phyloP scores from a whole-genome alignment of 2,113 vertebrate species.

The Pipra filicauda region DNA sequence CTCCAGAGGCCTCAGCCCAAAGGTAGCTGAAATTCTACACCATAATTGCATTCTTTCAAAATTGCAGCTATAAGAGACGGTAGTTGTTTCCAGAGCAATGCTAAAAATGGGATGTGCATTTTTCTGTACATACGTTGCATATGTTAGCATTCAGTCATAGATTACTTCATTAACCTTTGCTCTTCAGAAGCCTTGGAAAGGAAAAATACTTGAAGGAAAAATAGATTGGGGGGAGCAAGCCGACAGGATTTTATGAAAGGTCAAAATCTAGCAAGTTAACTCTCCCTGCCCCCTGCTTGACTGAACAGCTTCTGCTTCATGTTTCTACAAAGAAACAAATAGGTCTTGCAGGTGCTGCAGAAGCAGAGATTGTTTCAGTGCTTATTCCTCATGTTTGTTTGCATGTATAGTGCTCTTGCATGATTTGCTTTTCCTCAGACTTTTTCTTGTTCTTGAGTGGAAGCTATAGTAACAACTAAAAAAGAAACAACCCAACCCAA shows the following conservation, averaged over 20 bases:
- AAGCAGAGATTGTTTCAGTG: neutral
- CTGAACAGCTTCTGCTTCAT: neutral
- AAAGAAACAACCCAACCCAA: neutral
- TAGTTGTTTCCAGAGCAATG: slow-evolving; percentile 40
- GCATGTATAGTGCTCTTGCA: neutral
- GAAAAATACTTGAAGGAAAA: slow-evolving; percentile 16
- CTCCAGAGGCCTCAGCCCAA: slow-evolving; percentile 27
- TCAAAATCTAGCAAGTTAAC: neutral
- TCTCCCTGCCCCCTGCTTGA: accelerated
- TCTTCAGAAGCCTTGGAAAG: slow-evolving; percentile 16
- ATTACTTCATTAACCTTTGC: slow-evolving; percentile 52
- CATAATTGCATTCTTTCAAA: slow-evolving; percentile 56
- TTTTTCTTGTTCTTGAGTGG: neutral
- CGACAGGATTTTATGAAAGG: neutral
- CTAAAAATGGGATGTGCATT: slow-evolving; percentile 32
- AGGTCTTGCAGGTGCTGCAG: neutral
- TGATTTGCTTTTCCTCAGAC: neutral
- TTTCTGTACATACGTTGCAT: slow-evolving; percentile 28
- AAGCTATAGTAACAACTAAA: neutral
- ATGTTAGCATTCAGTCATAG: slow-evolving; percentile 15
- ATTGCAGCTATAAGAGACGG: slow-evolving; percentile 44
- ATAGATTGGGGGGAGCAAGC: neutral
- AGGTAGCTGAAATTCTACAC: slow-evolving; percentile 59
- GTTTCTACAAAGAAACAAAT: neutral
- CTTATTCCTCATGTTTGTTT: neutral